Evolutionary conservation across 2,888 invertebrate genomes (phyloP), one percentile per base, ranked within the genome.

Genomic region (Apocheima hispidaria): DNA sequence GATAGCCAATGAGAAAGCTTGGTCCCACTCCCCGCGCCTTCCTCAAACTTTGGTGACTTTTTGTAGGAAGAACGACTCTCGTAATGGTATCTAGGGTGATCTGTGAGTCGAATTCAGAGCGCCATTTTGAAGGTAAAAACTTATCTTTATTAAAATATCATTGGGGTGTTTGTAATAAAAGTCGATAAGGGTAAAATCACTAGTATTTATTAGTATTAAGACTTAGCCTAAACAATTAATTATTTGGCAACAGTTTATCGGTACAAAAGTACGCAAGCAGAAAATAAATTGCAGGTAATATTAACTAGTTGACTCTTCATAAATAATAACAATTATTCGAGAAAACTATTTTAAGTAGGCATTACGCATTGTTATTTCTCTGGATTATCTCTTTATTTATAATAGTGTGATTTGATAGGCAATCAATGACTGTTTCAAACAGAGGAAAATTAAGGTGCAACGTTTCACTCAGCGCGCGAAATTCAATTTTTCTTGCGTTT

Each of bases 391-490:
- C 26, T 26, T 7, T 26, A 26, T 26, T 26, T 26, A 26, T 26
- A 26, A 26, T 26, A 41, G 52, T 40, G 30, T 52, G n/a, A 52
- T 52, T 41, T 21, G n/a, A 49, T 21, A 33, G n/a, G n/a, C n/a
- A n/a, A n/a, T n/a, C n/a, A n/a, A n/a, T n/a, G n/a, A n/a, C n/a
- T n/a, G n/a, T n/a, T n/a, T n/a, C n/a, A n/a, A n/a, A n/a, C n/a
- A n/a, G n/a, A n/a, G n/a, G n/a, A n/a, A n/a, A n/a, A n/a, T n/a
- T n/a, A n/a, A n/a, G n/a, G n/a, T n/a, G n/a, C n/a, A n/a, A n/a
- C n/a, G n/a, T n/a, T n/a, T n/a, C n/a, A n/a, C n/a, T n/a, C n/a
- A n/a, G n/a, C n/a, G n/a, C n/a, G n/a, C n/a, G n/a, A n/a, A n/a
- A n/a, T n/a, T n/a, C n/a, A n/a, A n/a, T n/a, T n/a, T n/a, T n/a